These are phyloP conservation scores for Willowsia nigromaculata DNA, from an alignment of 2,888 invertebrate genomes.

Conservation along the genomic window DNA sequence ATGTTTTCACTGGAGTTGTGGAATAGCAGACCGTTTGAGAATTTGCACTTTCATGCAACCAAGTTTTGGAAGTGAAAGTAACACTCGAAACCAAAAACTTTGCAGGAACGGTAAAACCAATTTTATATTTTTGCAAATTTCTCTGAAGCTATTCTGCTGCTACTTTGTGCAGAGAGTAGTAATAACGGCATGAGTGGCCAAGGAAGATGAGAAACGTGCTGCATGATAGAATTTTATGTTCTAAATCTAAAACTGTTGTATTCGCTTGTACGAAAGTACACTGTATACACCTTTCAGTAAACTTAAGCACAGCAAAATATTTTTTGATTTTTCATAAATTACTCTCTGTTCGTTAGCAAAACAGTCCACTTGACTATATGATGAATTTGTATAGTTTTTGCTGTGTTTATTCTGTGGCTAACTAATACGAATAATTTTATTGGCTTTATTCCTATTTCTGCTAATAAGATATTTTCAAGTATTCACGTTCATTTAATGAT, in stretches of 20 bases:
- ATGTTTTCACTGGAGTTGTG: background rate
- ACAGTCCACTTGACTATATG: background rate
- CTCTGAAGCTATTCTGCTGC: background rate
- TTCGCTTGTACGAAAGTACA: background rate
- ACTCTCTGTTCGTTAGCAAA: background rate
- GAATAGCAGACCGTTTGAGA: background rate
- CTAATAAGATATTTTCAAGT: background rate
- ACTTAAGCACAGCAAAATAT: background rate
- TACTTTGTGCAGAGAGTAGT: background rate
- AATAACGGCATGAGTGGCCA: background rate
- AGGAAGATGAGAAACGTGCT: background rate
- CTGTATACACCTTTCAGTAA: background rate
- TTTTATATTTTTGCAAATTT: background rate
- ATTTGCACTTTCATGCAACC: background rate
- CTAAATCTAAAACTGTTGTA: background rate
- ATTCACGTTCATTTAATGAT: background rate
- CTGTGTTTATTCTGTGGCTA: background rate
- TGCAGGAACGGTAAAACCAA: background rate
- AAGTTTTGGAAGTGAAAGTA: background rate
- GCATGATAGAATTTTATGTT: conserved; percentile 38
- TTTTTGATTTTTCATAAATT: background rate
- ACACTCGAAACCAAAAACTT: background rate
- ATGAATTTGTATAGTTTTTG: background rate
- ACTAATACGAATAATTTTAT: background rate
- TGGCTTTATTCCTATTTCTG: background rate